phyloP scores from a whole-genome alignment of 2,113 vertebrate species.

The Neopipo cinnamomea region DNA sequence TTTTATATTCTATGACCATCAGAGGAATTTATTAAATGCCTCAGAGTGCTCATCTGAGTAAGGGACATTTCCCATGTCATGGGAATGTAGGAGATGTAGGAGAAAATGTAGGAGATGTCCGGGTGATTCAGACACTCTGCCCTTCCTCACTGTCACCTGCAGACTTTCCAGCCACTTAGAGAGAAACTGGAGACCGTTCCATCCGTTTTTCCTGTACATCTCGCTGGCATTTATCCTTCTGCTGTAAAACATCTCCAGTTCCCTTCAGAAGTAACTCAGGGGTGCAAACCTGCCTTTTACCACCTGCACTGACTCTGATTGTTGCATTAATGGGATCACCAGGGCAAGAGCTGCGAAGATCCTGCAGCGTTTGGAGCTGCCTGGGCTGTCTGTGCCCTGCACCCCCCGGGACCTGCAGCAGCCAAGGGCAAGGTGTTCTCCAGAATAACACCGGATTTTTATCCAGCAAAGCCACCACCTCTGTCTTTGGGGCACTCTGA shows the following conservation, averaged over 20 bases:
- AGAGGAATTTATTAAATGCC: not conserved
- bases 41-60: not conserved
- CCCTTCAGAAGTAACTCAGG: not conserved
- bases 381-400: not conserved
- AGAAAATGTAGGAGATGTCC: not conserved
- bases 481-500: not conserved
- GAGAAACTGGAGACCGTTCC: not conserved
- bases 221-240: not conserved
- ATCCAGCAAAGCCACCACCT: not conserved
- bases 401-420: not conserved
- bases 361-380: not conserved
- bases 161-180: not conserved
- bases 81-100: not conserved
- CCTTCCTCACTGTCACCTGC: not conserved
- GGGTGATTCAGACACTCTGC: not conserved
- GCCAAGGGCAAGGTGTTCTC: slow-evolving; percentile 45
- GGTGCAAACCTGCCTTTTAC: not conserved
- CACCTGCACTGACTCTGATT: not conserved
- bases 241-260: not conserved
- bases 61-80: not conserved
- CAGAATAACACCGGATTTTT: not conserved
- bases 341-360: not conserved
- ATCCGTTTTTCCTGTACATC: not conserved
- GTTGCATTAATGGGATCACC: not conserved
- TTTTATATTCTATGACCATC: not conserved